Evolutionary conservation across 2,113 vertebrate genomes (phyloP), one percentile per base, ranked within the genome.

Genomic region (Merops nubicus): DNA sequence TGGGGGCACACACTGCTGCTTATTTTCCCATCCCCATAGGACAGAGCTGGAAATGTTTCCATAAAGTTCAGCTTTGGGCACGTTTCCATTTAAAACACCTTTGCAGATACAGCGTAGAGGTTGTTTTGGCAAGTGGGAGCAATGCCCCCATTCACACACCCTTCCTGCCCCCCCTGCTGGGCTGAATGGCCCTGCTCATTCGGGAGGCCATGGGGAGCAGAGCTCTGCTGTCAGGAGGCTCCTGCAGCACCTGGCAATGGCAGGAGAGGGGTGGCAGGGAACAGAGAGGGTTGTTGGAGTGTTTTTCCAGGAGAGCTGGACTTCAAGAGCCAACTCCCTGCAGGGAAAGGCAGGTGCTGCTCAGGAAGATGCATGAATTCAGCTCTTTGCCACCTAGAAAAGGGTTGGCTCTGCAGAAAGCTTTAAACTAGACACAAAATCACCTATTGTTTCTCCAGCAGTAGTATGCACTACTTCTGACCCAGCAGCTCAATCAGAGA

Each of bases 71-170:
- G 75, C 85, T 15, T 42, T 63, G 97, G 98, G 98, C 96, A 13
- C 0, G 1, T 22, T 33, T 97, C 98, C 98, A 97, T 73, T 42
- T 34, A 72, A 96, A 97, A 94, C 34, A 92, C 84, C 95, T 56
- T 36, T 23, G 11, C 23, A 93, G 88, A 83, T 87, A 87, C 89
- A 97, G 95, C 67, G 8, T 26, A 13, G 12, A 1, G 4, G 73
- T 96, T 98, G 94, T 98, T 94, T 51, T 88, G 93, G 93, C 81
- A 69, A 53, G 78, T 1, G 20, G 81, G 3, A 60, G 91, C 79
- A 78, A 23, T 12, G 34, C 51, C 85, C 87, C 88, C 93, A 9
- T 73, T 80, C 34, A 75, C 6, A 5, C 60, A 50, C 8, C 22
- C 51, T 43, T 38, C 21, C 93, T 54, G 67, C 40, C 82, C 50